Conservation (phyloP, 1,140 invertebrate species). For the Aphelinus certus region DNA sequence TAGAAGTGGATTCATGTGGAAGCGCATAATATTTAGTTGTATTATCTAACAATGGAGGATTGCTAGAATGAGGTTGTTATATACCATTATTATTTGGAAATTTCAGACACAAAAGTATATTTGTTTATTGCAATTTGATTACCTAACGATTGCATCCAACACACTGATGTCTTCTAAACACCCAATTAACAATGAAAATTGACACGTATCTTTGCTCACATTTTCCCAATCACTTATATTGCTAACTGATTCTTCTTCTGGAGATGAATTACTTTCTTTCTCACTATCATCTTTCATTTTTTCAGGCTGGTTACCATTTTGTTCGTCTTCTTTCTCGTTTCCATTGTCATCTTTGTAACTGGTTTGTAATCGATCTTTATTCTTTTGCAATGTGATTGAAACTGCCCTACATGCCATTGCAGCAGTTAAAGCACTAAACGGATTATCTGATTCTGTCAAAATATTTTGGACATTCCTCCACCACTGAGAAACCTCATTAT, state of each 20-base stretch:
- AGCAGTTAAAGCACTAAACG: conserved; percentile 77
- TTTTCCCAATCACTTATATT: conserved; percentile 79
- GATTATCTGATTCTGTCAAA: conserved; percentile 75
- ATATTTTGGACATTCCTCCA: conserved; percentile 78
- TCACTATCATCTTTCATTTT: conserved; percentile 30
- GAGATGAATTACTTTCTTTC: conserved; percentile 36
- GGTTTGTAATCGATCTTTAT: conserved; percentile 54
- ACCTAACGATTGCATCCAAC: conserved; percentile 76
- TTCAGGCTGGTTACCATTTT: conserved; percentile 23
- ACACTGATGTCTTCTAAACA: conserved; percentile 90
- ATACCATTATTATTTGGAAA: not conserved
- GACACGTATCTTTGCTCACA: conserved; percentile 83
- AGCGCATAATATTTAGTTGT: conserved; percentile 63
- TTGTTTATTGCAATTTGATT: conserved; percentile 60
- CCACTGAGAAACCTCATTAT: conserved; percentile 77
- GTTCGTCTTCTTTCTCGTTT: conserved; percentile 37
- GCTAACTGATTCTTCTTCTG: conserved; percentile 65
- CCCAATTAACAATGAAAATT: conserved; percentile 85
- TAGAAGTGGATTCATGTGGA: conserved; percentile 69
- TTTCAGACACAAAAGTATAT: conserved; percentile 38
- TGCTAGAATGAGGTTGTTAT: conserved; percentile 50
- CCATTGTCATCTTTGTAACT: conserved; percentile 49
- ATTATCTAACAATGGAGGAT: conserved; percentile 49
- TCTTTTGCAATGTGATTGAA: conserved; percentile 66
- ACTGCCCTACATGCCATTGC: conserved; percentile 81